Conservation (phyloP, 2,113 vertebrate species). For the Antidorcas marsupialis region DNA sequence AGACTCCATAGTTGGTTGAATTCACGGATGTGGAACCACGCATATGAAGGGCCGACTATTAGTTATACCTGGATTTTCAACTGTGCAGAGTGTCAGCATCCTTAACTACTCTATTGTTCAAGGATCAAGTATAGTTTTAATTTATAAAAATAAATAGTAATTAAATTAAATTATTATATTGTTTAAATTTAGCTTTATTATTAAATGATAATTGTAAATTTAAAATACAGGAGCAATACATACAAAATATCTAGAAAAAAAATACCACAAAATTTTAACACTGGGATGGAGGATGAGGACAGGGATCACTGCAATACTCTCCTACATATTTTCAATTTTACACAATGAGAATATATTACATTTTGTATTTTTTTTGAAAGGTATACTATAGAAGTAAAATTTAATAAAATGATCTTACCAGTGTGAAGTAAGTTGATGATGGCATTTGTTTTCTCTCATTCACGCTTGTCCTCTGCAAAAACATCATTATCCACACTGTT, state of each 20-base stretch:
- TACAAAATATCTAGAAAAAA: background rate
- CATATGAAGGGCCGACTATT: background rate
- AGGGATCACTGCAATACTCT: background rate
- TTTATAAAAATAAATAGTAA: background rate
- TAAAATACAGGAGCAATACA: background rate
- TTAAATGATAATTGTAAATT: background rate
- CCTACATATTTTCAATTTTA: background rate
- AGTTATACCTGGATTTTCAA: background rate
- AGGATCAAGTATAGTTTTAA: background rate
- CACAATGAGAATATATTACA: background rate
- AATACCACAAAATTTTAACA: background rate
- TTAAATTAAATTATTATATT: background rate
- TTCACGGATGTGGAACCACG: background rate
- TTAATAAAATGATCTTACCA: background rate
- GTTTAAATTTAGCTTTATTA: background rate
- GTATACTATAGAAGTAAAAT: background rate
- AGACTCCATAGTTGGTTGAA: background rate
- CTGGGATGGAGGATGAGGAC: background rate
- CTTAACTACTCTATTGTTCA: no score
- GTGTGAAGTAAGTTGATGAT: background rate
- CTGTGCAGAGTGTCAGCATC: background rate
- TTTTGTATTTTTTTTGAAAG: background rate
- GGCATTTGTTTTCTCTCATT: constrained; percentile 22
- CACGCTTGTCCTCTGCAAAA: constrained; percentile 10
- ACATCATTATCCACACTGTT: constrained; percentile 17